Evolutionary conservation across 2,113 vertebrate species (phyloP).

Genomic region (Phalacrocorax aristotelis): DNA sequence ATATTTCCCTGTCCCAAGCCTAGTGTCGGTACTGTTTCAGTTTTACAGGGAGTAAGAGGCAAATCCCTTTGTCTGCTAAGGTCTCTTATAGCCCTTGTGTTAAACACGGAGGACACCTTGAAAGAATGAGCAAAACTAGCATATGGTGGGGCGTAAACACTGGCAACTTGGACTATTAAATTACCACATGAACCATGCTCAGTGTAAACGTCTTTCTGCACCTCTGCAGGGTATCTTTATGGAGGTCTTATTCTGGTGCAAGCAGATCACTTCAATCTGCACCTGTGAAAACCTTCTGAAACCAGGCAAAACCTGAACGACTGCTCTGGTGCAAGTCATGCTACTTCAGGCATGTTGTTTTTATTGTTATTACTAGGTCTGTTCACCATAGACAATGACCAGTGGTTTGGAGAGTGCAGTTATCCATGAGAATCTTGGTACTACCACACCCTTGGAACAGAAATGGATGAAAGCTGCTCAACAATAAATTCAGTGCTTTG

Average conservation of each 20-base stretch:
- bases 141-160: not conserved
- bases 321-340: not conserved
- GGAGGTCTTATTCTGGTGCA: not conserved
- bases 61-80: not conserved
- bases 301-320: not conserved
- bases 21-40: not conserved
- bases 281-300: not conserved
- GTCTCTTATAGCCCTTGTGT: not conserved
- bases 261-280: not conserved
- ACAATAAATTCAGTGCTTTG: not conserved
- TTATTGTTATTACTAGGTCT: not conserved
- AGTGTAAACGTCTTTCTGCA: not conserved
- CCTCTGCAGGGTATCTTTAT: not conserved
- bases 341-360: not conserved
- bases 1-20: not conserved
- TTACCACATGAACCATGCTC: not conserved
- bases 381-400: not conserved
- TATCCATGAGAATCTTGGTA: not conserved
- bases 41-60: not conserved
- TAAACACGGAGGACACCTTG: not conserved
- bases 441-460: not conserved
- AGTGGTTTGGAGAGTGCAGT: fast-evolving
- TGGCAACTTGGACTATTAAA: not conserved
- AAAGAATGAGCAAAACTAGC: not conserved
- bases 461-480: not conserved